Evolutionary conservation across 2,797 vertebrate genomes (phyloP).

Genomic region (Dendrocincla fuliginosa): DNA sequence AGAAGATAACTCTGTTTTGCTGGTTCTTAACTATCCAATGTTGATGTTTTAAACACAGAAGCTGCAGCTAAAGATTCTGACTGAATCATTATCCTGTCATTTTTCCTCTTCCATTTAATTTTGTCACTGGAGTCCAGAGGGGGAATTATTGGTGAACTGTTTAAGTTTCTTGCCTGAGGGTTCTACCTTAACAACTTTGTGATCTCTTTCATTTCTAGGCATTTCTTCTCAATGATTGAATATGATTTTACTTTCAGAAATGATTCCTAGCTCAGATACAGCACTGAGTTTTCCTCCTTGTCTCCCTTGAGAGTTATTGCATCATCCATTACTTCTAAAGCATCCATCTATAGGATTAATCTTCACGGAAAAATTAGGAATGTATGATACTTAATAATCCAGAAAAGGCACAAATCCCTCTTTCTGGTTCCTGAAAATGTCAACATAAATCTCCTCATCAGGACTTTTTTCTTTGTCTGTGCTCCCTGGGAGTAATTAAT

Average conservation of each 20-base stretch:
- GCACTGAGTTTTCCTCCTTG: background rate
- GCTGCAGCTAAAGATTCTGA: background rate
- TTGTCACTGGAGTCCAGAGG: background rate
- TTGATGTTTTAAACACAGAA: background rate
- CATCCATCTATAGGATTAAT: background rate
- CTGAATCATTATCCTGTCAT: background rate
- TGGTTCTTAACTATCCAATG: background rate
- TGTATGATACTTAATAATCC: background rate
- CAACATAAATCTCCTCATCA: background rate
- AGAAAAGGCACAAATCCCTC: background rate
- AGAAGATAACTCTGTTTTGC: background rate
- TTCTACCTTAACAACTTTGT: background rate
- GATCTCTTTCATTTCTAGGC: background rate
- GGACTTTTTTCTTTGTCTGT: constrained; percentile 21
- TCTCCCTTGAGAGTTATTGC: constrained; percentile 3
- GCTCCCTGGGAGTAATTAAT: background rate
- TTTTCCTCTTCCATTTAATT: background rate
- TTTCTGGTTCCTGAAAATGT: background rate
- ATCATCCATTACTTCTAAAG: constrained; percentile 38
- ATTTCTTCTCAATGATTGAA: background rate
- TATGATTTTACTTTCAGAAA: constrained; percentile 10
- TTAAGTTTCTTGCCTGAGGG: background rate
- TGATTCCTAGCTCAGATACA: constrained; percentile 2
- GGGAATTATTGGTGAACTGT: background rate
- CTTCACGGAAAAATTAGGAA: constrained; percentile 22